A percentile compares a stretch with the other conserved stretches of the same genome.
Conservation (phyloP, 2,113 vertebrate species). For the Propithecus coquereli region DNA sequence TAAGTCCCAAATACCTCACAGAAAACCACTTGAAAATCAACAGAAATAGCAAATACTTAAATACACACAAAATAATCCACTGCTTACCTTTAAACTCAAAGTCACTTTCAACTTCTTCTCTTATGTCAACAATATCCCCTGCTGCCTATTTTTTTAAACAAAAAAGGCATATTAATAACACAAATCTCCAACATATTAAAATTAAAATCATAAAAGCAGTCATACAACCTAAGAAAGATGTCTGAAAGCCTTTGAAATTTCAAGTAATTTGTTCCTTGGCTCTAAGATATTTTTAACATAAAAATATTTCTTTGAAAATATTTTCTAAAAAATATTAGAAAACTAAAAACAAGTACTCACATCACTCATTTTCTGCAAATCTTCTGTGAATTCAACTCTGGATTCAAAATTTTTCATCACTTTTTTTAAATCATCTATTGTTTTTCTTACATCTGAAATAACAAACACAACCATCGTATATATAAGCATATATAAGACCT, state of each 20-base stretch:
- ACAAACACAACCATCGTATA: conserved; percentile 70
- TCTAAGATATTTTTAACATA: neutral
- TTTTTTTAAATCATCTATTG: conserved; percentile 90
- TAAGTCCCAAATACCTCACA: neutral
- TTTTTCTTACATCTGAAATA: conserved; percentile 91
- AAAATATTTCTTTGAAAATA: conserved; percentile 19
- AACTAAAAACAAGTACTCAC: conserved; percentile 78
- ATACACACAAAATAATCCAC: neutral
- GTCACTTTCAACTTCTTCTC: conserved; percentile 87
- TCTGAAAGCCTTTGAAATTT: neutral
- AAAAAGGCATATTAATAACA: conserved; percentile 57
- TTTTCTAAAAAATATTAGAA: neutral
- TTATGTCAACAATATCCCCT: conserved; percentile 92
- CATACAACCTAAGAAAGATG: neutral
- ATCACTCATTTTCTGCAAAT: conserved; percentile 90
- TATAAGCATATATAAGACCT: conserved; percentile 23
- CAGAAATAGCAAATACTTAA: neutral
- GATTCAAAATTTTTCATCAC: conserved; percentile 94
- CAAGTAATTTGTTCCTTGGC: neutral
- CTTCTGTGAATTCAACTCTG: conserved; percentile 87
- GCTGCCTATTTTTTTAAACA: conserved; percentile 82
- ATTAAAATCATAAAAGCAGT: neutral
- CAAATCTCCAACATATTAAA: neutral
- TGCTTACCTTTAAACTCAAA: conserved; percentile 87
- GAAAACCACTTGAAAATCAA: conserved; percentile 29